Evolutionary conservation across 2,888 invertebrate species (phyloP).

Genomic region (Meteorus colon): DNA sequence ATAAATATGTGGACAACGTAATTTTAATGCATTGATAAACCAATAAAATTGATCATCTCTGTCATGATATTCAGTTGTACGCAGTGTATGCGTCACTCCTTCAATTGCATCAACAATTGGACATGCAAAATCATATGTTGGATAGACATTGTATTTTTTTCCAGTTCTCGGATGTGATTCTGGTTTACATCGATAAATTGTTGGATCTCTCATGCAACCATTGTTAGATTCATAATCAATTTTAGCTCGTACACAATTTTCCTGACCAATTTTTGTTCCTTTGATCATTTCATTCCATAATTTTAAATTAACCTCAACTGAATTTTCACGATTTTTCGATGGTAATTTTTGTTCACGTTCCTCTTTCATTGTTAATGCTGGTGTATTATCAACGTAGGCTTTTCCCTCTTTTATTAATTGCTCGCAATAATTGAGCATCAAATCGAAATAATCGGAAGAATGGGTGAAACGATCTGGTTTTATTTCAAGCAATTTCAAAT

Average conservation of each 20-base stretch:
- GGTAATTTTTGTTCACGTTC: conserved; percentile 93
- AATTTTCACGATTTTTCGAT: conserved; percentile 88
- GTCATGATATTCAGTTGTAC: conserved; percentile 99
- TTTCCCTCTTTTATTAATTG: conserved; percentile 89
- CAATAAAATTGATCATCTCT: conserved; percentile 98
- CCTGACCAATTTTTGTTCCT: conserved; percentile 85
- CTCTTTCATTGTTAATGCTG: conserved; percentile 94
- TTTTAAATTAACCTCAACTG: conserved; percentile 86
- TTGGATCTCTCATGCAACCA: conserved; percentile 98
- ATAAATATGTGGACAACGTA: conserved; percentile 95
- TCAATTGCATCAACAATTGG: conserved; percentile 99
- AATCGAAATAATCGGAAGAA: conserved; percentile 97
- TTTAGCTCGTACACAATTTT: conserved; percentile 96
- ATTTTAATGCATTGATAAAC: conserved; percentile 90
- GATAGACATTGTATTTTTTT: conserved; percentile 97
- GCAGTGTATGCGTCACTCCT: conserved; percentile 96
- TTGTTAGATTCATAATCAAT: conserved; percentile 97
- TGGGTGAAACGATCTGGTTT: conserved; percentile 94
- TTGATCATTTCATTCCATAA: conserved; percentile 97
- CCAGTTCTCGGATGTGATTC: conserved; percentile 96
- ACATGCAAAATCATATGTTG: conserved; percentile 99
- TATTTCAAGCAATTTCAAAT: conserved; percentile 92
- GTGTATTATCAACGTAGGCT: conserved; percentile 98
- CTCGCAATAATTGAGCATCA: conserved; percentile 91
- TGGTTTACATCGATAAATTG: conserved; percentile 97